Conservation (phyloP, 1,140 invertebrate species). For the Neodiprion virginianus region DNA sequence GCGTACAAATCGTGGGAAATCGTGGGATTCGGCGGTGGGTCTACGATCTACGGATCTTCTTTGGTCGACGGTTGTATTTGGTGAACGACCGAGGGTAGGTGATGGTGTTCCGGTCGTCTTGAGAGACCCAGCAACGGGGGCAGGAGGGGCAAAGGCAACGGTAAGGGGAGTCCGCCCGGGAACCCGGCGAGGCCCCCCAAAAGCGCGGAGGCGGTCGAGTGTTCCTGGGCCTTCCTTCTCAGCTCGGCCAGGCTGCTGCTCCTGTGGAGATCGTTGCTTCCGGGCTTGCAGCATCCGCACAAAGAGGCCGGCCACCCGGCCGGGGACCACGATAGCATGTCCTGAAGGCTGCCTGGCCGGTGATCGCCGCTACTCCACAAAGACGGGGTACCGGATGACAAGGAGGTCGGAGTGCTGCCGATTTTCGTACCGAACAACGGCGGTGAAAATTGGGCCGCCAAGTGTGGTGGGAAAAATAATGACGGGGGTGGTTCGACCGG, state of each 20-base stretch:
- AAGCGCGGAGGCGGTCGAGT: constrained; percentile 79
- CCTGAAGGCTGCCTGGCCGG: constrained; percentile 49
- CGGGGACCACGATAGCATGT: constrained; percentile 56
- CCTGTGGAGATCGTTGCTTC: constrained; percentile 62
- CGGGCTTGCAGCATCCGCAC: constrained; percentile 54
- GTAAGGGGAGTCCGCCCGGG: constrained; percentile 61
- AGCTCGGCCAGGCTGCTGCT: constrained; percentile 87
- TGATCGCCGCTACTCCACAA: constrained; percentile 52
- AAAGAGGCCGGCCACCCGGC: constrained; percentile 52
- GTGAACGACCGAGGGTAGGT: constrained; percentile 47
- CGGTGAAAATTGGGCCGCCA: constrained; percentile 79
- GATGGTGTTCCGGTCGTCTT: constrained; percentile 53
- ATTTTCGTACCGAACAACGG: constrained; percentile 73
- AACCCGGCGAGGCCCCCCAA: constrained; percentile 62
- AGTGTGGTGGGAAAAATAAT: constrained; percentile 82
- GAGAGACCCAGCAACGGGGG: constrained; percentile 59
- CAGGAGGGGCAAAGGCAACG: constrained; percentile 61
- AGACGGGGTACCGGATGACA: constrained; percentile 51
- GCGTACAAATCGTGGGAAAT: neutral
- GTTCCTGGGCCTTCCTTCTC: constrained; percentile 87
- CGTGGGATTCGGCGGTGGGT: neutral
- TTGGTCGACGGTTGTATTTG: constrained; percentile 56
- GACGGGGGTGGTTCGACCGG: constrained; percentile 65
- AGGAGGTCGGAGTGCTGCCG: constrained; percentile 47
- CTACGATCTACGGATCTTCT: constrained; percentile 51